Evolutionary conservation across 2,888 invertebrate genomes (phyloP).

Genomic region (Pimpla rufipes): DNA sequence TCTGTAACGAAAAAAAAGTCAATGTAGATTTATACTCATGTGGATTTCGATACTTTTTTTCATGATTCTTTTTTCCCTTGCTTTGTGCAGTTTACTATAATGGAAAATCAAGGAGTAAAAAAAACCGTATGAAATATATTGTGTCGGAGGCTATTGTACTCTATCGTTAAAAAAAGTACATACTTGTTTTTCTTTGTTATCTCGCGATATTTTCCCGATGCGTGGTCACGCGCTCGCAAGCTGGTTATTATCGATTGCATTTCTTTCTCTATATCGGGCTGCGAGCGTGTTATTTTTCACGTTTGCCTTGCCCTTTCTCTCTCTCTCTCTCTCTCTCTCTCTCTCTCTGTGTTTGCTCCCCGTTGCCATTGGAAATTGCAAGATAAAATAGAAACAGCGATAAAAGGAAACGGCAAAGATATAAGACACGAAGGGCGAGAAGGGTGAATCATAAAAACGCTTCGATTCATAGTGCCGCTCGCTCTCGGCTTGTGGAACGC

Average conservation of each 20-base stretch:
- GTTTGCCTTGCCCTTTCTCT: background rate
- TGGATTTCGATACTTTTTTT: background rate
- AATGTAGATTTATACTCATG: background rate
- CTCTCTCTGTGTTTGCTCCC: background rate
- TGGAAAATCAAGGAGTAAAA: conserved; percentile 7
- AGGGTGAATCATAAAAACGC: background rate
- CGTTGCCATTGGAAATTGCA: background rate
- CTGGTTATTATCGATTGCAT: conserved; percentile 12
- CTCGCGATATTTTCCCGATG: conserved; percentile 6
- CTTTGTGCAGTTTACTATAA: background rate
- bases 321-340: background rate
- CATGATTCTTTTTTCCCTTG: background rate
- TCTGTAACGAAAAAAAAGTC: too few relatives aligned
- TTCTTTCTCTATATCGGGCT: conserved; percentile 1
- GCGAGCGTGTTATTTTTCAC: background rate
- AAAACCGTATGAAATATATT: conserved; percentile 21
- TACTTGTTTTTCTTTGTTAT: conserved; percentile 10
- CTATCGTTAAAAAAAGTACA: conserved; percentile 1
- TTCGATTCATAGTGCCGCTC: background rate
- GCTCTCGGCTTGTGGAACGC: background rate
- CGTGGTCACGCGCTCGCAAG: conserved; percentile 22
- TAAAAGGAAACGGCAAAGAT: background rate
- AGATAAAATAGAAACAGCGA: background rate
- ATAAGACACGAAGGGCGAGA: background rate
- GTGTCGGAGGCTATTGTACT: conserved; percentile 2